Evolutionary conservation across 2,888 invertebrate species (phyloP), one percentile per base, ranked within the genome.

Genomic region (Drosophila rellima): DNA sequence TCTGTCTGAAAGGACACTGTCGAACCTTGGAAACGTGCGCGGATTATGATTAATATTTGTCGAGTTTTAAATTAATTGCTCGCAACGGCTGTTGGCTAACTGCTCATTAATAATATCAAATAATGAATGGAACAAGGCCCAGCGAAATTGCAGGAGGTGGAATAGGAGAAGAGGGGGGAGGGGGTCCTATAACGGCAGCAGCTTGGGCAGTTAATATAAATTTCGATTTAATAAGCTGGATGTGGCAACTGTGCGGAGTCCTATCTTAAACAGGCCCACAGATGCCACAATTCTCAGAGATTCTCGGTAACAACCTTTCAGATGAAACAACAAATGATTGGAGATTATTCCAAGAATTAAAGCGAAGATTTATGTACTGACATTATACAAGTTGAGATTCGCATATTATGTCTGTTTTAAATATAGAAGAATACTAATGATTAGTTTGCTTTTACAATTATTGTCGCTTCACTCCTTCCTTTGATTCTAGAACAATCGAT

Each of bases 31-130:
- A 50, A 57, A 75, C 74, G 63, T 72, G 74, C 56, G 44, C 63
- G 75, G 45, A 82, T 82, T 84, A 80, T 83, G 83, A 83, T 87
- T 87, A 82, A 83, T 83, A 83, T 82, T 87, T 80, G 66, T 45
- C 63, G 54, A 73, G 78, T 76, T 87, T 81, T 70, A 84, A 86
- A 84, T 87, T 80, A 84, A 84, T 84, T 84, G 82, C 67, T 45
- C 65, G 55, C 75, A 65, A 78, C 70, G 47, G 47, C 71, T 66
- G 69, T 47, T 37, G 45, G 45, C 62, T 23, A 2, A 50, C 51
- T 64, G 47, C 56, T 67, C 74, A 79, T 77, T 79, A 74, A 74
- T 79, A 74, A 71, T 67, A 18, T 31, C 45, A 8, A 50, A 56
- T 35, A 67, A 37, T 56, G 44, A 42, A 33, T 29, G 39, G 13